These are phyloP conservation scores for Indri indri DNA, from an alignment of 2,113 vertebrate species.

Conservation along the genomic window DNA sequence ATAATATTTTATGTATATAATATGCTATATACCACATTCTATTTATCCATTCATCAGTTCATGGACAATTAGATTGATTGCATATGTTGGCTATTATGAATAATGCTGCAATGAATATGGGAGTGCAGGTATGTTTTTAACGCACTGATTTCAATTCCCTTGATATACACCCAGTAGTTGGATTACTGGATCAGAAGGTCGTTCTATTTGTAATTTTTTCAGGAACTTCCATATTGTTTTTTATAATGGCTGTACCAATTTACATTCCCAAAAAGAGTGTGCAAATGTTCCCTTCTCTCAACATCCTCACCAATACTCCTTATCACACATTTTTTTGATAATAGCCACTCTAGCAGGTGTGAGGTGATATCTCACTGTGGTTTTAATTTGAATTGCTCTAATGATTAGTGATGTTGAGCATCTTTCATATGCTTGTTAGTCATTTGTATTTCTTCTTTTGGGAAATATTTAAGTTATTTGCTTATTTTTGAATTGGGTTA, in stretches of 20 bases:
- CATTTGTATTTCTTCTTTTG: not conserved
- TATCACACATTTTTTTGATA: not conserved
- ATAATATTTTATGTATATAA: not conserved
- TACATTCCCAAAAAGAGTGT: not conserved
- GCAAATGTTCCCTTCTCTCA: not conserved
- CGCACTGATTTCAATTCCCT: not conserved
- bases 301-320: not conserved
- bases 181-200: not conserved
- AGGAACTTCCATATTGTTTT: not conserved
- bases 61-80: not conserved
- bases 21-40: not conserved
- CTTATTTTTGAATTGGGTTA: not conserved
- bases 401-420: not conserved
- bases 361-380: not conserved
- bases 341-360: not conserved
- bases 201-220: not conserved
- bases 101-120: not conserved
- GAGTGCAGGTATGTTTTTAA: not conserved
- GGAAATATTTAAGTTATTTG: not conserved
- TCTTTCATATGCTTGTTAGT: not conserved
- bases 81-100: not conserved
- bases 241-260: not conserved
- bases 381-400: not conserved
- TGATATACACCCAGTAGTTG: not conserved
- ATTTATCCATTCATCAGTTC: not conserved